Evolutionary conservation across 2,888 invertebrate genomes (phyloP), one percentile per base, ranked within the genome.

Genomic region (Phytoseiulus persimilis): DNA sequence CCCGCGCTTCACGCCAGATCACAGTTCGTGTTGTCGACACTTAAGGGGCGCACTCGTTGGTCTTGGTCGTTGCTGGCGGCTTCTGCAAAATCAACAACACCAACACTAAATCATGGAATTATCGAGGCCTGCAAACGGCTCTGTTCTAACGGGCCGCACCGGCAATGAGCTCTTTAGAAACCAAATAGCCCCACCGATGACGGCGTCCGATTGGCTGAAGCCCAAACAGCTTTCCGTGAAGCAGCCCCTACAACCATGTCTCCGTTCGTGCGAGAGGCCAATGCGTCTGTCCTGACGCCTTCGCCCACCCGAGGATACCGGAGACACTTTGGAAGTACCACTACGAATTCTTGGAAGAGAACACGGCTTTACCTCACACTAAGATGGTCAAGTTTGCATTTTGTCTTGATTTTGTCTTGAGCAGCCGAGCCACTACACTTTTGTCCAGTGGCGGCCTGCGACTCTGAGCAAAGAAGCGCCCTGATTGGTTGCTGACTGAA

Each of bases 391-490:
- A 65, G 65, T 65, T 65, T 65, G 65, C 65, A 65, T 65, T 65
- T 65, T 65, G 65, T 65, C 65, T 65, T 18, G 65, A 65, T 65
- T 65, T 65, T 65, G 65, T 65, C 65, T 65, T 65, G 65, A 65
- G 65, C 65, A 65, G 65, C 45, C 87, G 33, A 87, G 32, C 87
- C 87, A 87, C 87, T 87, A 87, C 87, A 87, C 87, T 87, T 87
- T 87, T 45, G 87, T 87, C 87, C 87, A 45, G 87, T 87, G 87
- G 87, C 87, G 87, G 87, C 87, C 87, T 87, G 87, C 33, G 87
- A 87, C 87, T 87, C 87, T 33, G 87, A 45, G 87, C 87, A 28
- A 87, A 45, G 39, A 31, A 33, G 87, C 45, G 23, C 33, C 9
- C 87, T 87, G 87, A 87, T 87, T 87, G 87, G 87, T 18, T 33